phyloP scores from a whole-genome alignment of 2,113 vertebrate species.

The Vulpes ferrilata region DNA sequence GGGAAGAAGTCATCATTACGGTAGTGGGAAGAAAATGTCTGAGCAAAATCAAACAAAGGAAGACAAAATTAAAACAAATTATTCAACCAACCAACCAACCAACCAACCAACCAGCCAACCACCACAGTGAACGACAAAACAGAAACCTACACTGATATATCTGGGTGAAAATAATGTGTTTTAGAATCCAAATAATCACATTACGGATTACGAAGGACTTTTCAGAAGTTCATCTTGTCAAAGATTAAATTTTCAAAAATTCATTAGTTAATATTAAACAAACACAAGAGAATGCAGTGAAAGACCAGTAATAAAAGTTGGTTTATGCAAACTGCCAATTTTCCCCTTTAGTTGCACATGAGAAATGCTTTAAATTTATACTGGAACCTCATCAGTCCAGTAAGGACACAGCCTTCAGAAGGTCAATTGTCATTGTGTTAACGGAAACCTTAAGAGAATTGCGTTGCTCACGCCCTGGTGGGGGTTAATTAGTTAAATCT shows the following conservation, averaged over 20 bases:
- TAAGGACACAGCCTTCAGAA: not conserved
- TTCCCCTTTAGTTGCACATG: not conserved
- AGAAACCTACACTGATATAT: not conserved
- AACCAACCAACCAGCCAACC: not conserved
- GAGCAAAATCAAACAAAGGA: not conserved
- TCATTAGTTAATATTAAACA: not conserved
- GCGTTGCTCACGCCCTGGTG: constrained; percentile 27
- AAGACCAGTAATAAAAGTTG: not conserved
- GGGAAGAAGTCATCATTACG: not conserved
- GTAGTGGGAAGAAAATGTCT: not conserved
- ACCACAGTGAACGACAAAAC: not conserved
- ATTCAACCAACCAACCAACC: not conserved
- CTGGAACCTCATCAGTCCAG: not conserved
- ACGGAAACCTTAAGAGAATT: constrained; percentile 57
- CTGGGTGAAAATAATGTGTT: not conserved
- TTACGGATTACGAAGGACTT: not conserved
- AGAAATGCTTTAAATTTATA: constrained; percentile 6
- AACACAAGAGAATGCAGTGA: not conserved
- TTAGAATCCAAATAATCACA: not conserved
- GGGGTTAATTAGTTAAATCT: constrained; percentile 70
- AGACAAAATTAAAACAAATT: not conserved
- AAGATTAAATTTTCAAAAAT: not conserved
- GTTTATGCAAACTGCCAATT: constrained; percentile 2
- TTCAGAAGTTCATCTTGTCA: not conserved
- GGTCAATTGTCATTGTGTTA: constrained; percentile 26